Conservation (phyloP, 2,113 vertebrate species). For the Polypterus senegalus region DNA sequence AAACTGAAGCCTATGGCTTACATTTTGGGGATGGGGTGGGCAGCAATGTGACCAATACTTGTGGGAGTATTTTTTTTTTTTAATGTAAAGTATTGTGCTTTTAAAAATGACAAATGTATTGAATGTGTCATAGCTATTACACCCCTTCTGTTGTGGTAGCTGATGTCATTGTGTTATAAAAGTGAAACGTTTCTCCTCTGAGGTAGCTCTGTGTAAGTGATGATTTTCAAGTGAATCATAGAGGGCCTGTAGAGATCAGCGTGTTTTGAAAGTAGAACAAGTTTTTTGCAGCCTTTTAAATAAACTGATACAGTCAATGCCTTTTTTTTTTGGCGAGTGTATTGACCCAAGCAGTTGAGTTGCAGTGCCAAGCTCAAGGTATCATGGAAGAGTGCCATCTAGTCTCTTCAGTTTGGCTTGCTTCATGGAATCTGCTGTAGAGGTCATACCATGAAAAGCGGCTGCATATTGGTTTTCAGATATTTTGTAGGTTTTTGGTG, state of each 20-base stretch:
- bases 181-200: background rate
- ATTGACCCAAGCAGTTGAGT: too few species aligned
- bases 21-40: too few species aligned
- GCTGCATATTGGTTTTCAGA: too few species aligned
- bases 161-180: constrained; percentile 1
- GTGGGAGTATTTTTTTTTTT: constrained; percentile 44
- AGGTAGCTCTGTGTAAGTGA: background rate
- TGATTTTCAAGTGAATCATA: background rate
- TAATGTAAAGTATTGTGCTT: constrained; percentile 9
- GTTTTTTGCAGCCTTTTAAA: background rate
- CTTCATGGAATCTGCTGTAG: too few species aligned
- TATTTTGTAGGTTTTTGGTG: too few species aligned
- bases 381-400: too few species aligned
- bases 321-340: too few species aligned
- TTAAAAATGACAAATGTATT: constrained; percentile 42
- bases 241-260: background rate
- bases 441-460: too few species aligned
- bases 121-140: constrained; percentile 48
- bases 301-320: background rate
- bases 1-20: constrained; percentile 27
- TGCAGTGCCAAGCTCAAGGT: too few species aligned
- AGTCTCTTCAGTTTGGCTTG: too few species aligned
- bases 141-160: background rate
- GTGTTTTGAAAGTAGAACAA: background rate
- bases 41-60: constrained; percentile 55